Conservation (phyloP, 2,113 vertebrate species). For the Notothenia rossii region DNA sequence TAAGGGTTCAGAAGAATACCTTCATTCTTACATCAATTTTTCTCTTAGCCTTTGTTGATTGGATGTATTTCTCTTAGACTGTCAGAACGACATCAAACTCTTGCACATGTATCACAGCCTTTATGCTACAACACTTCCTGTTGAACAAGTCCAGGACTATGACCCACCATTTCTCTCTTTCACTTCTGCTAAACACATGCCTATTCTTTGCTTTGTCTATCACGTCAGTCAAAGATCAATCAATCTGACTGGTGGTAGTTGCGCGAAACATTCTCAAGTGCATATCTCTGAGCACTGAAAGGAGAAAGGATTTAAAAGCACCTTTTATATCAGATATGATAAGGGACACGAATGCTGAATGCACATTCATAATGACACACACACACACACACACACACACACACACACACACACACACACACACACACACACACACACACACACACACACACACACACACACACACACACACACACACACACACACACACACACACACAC, state of each 20-base stretch:
- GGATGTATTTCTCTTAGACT: not conserved
- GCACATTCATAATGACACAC: no score
- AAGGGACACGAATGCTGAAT: not conserved
- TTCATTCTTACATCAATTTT: not conserved
- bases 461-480: not conserved
- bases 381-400: not conserved
- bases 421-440: not conserved
- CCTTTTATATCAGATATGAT: not conserved
- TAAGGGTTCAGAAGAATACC: not conserved
- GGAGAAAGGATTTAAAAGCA: not conserved
- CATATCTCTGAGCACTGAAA: not conserved
- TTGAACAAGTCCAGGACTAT: not conserved
- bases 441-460: no score
- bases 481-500: not conserved
- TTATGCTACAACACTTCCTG: not conserved
- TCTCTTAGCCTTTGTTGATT: not conserved
- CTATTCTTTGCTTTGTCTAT: not conserved
- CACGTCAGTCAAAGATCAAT: not conserved
- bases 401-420: not conserved
- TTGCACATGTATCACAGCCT: not conserved
- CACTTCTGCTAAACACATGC: not conserved
- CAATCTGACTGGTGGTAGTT: not conserved
- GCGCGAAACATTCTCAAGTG: not conserved
- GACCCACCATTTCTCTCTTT: not conserved
- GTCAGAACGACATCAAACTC: not conserved